Percentiles rank a stretch among this genome's conserved stretches.
Conservation (phyloP, 1,140 invertebrate species). For the Nasonia vitripennis region DNA sequence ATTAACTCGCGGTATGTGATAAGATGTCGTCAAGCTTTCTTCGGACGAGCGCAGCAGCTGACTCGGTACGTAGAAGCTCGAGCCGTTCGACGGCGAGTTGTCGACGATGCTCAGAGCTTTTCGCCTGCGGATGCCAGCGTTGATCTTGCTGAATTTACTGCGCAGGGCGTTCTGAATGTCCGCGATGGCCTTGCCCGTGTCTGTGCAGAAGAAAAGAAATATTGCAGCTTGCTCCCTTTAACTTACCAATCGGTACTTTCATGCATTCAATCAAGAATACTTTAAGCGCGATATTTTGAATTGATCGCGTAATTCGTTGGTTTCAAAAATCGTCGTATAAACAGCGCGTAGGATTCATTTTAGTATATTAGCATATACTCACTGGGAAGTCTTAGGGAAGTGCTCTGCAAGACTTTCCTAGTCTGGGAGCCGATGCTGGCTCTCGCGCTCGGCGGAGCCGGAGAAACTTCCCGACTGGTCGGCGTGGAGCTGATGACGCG, state of each 20-base stretch:
- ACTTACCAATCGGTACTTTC: too few relatives aligned
- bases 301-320: too few relatives aligned
- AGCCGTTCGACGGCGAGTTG: constrained; percentile 39
- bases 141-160: constrained; percentile 80
- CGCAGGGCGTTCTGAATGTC: constrained; percentile 79
- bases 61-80: constrained; percentile 81
- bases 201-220: constrained; percentile 49
- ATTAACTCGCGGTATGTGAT: constrained; percentile 64
- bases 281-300: too few relatives aligned
- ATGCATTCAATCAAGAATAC: too few relatives aligned
- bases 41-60: constrained; percentile 69
- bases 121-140: constrained; percentile 79
- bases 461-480: constrained; percentile 70
- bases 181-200: constrained; percentile 69
- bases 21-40: constrained; percentile 49
- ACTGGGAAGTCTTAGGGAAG: constrained; percentile 79
- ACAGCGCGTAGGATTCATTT: too few relatives aligned
- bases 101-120: constrained; percentile 81
- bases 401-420: constrained; percentile 77
- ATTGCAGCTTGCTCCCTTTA: not conserved
- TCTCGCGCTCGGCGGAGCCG: constrained; percentile 63
- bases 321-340: too few relatives aligned
- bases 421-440: constrained; percentile 55
- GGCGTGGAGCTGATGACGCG: constrained; percentile 68
- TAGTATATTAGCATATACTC: not conserved